These are phyloP conservation scores for Abscondita cerata DNA, from an alignment of 2,888 invertebrate genomes.

Conservation along the genomic window DNA sequence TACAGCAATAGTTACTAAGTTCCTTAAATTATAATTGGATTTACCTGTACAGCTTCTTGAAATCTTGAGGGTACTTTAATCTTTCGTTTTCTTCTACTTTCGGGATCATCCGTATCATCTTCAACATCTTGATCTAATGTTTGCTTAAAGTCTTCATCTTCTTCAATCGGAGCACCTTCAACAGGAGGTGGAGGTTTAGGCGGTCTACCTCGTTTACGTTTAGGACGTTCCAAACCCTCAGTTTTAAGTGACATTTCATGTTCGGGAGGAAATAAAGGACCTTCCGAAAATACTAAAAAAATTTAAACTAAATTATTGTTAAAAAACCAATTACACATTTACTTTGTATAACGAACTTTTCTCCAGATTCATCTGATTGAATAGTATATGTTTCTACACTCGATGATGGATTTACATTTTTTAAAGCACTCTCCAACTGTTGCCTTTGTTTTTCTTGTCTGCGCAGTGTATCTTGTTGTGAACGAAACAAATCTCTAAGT, in stretches of 20 bases:
- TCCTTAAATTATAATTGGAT: too few species aligned
- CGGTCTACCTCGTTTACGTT: slow-evolving; percentile 74
- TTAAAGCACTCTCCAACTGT: slow-evolving; percentile 52
- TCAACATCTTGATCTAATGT: slow-evolving; percentile 43
- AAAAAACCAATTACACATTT: too few species aligned
- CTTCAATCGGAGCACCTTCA: slow-evolving; percentile 37
- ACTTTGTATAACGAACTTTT: slow-evolving; percentile 64
- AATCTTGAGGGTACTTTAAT: slow-evolving; percentile 71
- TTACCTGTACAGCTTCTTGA: slow-evolving; percentile 67
- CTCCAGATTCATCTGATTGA: slow-evolving; percentile 54
- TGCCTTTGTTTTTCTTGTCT: slow-evolving; percentile 54
- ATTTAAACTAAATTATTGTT: too few species aligned
- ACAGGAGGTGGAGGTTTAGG: slow-evolving; percentile 60
- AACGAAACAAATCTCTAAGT: slow-evolving; percentile 60
- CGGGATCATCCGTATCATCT: slow-evolving; percentile 57
- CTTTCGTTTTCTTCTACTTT: slow-evolving; percentile 64
- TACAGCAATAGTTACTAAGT: too few species aligned
- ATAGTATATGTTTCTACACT: slow-evolving; percentile 54
- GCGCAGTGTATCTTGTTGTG: slow-evolving; percentile 57
- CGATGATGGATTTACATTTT: slow-evolving; percentile 52
- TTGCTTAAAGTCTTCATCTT: slow-evolving; percentile 27
- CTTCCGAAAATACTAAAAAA: slow-evolving; percentile 66
- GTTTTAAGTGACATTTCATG: slow-evolving; percentile 70
- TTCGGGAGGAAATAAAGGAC: slow-evolving; percentile 69
- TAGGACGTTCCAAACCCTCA: slow-evolving; percentile 70